A percentile compares a stretch with the other conserved stretches of the same genome.
phyloP scores from a whole-genome alignment of 2,888 invertebrate genomes.

The Drosophila greeni region DNA sequence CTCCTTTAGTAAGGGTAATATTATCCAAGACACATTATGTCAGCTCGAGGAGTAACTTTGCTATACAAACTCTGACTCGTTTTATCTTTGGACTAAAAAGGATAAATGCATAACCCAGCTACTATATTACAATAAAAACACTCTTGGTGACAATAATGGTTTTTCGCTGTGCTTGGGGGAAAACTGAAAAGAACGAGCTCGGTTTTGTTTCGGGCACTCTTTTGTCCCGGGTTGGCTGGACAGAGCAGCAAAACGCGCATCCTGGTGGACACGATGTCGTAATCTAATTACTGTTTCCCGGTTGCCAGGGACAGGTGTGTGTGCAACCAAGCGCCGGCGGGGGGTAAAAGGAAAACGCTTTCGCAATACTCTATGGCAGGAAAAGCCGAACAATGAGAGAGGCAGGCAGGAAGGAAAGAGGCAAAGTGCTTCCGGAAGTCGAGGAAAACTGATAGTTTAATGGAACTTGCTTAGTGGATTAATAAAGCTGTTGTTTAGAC shows the following conservation, averaged over 20 bases:
- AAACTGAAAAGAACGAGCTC: background rate
- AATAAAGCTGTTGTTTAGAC: background rate
- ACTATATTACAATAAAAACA: background rate
- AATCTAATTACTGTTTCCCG: constrained; percentile 36
- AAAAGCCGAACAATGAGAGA: background rate
- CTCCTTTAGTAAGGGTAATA: background rate
- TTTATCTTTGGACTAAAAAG: background rate
- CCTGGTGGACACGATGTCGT: constrained; percentile 36
- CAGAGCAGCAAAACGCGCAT: constrained; percentile 20
- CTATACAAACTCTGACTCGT: background rate
- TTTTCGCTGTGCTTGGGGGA: background rate
- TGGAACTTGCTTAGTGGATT: constrained; percentile 21
- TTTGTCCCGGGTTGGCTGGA: constrained; percentile 21
- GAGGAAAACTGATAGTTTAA: constrained; percentile 23
- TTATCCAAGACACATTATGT: background rate
- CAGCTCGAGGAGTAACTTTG: background rate
- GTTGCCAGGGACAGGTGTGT: constrained; percentile 15
- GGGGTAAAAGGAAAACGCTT: background rate
- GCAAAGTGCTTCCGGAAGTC: constrained; percentile 30
- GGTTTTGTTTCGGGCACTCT: constrained; percentile 20
- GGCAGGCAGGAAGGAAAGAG: constrained; percentile 15
- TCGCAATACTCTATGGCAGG: constrained; percentile 22
- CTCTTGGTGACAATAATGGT: background rate
- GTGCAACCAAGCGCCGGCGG: background rate
- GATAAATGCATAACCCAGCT: background rate